Base-by-base conservation (phyloP, 1,140 invertebrate genomes). In the Drusus annulatus region DNA sequence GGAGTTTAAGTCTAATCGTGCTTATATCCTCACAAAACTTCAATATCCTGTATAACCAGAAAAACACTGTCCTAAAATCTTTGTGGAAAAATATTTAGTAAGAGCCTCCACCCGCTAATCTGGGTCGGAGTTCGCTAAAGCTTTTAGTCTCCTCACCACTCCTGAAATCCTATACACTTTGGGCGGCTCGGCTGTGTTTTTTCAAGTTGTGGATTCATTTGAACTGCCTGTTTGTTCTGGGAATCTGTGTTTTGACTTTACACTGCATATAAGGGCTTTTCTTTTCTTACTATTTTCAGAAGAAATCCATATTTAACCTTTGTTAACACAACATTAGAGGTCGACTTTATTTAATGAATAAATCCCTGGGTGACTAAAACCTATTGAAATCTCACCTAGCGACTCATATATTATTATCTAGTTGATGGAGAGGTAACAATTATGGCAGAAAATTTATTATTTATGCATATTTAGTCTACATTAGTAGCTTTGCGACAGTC, bases 121-220 rank as follows among this genome's bases (percentile, higher is more conserved):
- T 65, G 76, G 76, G 76, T 78, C 63, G 76, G 63, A 71, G 76
- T 71, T 78, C 76, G 65, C 63, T 52, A 78, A 78, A 78, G 76
- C 76, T 78, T 78, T 78, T 78, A 78, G 75, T 65, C 75, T 51
- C 36, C 36, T 23, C 60, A 65, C 21, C 56, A 71, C 76, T 78
- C 69, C 73, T 79, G 78, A 79, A 79, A 79, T 73, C 65, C 78
- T 73, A 79, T 68, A 79, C 78, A 71, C 51, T 65, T 51, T 45
- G 45, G 21, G 63, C 50, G 54, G 52, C 68, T 62, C 69, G 63
- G 4, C 68, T 60, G 45, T 56, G 76, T 71, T 63, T 77, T 25
- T 62, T 17, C 58, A 77, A 76, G 74, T 45, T 25, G 68, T 50
- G 25, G 50, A 52, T 68, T 58, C 51, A 19, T 68, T 56, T 31